Conservation (phyloP, 2,113 vertebrate species). For the Chelonoidis abingdonii region DNA sequence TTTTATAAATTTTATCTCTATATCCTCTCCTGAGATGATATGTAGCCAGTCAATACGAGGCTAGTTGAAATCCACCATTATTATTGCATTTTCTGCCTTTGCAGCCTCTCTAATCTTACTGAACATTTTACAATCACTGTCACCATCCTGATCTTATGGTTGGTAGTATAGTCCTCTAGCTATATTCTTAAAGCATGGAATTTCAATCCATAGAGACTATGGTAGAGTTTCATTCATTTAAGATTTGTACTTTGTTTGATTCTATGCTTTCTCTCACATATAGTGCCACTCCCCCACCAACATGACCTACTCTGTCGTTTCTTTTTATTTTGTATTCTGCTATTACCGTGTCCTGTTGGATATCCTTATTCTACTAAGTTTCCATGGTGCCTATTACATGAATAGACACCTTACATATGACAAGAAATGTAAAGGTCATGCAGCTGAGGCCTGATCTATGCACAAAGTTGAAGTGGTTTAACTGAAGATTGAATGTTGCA, state of each 20-base stretch:
- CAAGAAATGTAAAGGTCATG: not conserved
- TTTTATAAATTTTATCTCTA: not conserved
- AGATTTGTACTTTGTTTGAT: no score
- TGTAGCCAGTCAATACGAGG: no score
- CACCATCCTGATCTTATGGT: not conserved
- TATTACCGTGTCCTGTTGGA: no score
- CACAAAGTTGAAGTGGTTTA: not conserved
- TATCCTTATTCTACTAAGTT: not conserved
- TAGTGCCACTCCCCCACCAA: no score
- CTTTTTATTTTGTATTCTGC: no score
- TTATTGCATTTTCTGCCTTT: not conserved
- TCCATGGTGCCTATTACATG: not conserved
- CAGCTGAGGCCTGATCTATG: not conserved
- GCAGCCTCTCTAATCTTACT: not conserved
- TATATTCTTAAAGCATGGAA: not conserved
- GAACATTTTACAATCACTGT: not conserved
- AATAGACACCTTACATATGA: not conserved
- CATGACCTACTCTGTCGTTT: no score
- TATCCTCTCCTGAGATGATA: not conserved
- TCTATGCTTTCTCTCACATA: no score
- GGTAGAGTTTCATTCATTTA: not conserved
- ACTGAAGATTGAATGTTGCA: not conserved
- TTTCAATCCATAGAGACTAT: not conserved
- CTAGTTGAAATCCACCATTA: not conserved
- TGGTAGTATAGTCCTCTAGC: not conserved